phyloP scores from a whole-genome alignment of 2,797 vertebrate species.

The Brachyalestes nurse region DNA sequence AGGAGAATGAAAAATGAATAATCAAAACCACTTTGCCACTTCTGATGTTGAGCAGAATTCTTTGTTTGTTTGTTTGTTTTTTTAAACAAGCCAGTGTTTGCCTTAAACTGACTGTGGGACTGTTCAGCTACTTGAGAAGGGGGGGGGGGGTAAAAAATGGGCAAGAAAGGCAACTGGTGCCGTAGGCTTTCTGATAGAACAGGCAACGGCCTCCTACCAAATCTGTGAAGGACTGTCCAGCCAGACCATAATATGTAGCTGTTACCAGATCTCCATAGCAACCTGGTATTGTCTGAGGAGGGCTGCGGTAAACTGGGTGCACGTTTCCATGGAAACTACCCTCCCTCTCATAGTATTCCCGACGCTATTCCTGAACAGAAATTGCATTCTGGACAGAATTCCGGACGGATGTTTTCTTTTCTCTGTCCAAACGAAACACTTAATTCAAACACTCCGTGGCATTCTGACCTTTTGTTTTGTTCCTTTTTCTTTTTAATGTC shows the following conservation, averaged over 20 bases:
- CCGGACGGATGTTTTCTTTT: conserved; percentile 29
- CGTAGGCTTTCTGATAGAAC: conserved; percentile 40
- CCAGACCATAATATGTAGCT: conserved; percentile 82
- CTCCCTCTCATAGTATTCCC: conserved; percentile 70
- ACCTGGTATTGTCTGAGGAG: conserved; percentile 74
- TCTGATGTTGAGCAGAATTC: conserved; percentile 52
- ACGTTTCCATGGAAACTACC: conserved; percentile 44
- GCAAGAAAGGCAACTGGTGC: conserved; percentile 13
- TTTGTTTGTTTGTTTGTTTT: conserved; percentile 68
- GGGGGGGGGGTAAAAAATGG: background rate
- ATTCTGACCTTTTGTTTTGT: conserved; percentile 64
- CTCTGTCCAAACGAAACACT: conserved; percentile 25
- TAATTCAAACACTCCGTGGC: conserved; percentile 78
- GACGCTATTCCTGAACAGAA: conserved; percentile 68
- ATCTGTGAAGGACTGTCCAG: conserved; percentile 84
- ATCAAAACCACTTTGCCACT: conserved; percentile 77
- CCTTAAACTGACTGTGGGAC: conserved; percentile 76
- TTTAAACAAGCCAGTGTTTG: conserved; percentile 82
- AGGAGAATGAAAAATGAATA: conserved; percentile 72
- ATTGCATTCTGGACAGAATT: conserved; percentile 45
- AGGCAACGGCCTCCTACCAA: conserved; percentile 66
- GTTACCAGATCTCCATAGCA: conserved; percentile 78
- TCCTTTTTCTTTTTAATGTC: conserved; percentile 65
- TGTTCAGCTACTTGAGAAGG: conserved; percentile 75
- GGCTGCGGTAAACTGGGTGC: conserved; percentile 61